phyloP scores from a whole-genome alignment of 1,140 invertebrate species.

The Rhopalosiphum padi region DNA sequence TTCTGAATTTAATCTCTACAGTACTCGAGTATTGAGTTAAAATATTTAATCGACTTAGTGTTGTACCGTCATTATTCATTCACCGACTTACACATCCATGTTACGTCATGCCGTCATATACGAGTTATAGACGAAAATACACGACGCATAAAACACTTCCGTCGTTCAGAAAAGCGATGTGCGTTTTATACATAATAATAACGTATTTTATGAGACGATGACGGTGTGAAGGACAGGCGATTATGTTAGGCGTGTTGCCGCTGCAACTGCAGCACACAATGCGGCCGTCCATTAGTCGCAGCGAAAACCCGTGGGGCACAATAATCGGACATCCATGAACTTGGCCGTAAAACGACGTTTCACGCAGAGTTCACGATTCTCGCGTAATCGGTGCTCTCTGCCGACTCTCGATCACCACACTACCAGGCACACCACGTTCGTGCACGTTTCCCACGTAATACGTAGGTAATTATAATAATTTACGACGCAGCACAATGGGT shows the following conservation, averaged over 20 bases:
- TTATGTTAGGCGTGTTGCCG: background rate
- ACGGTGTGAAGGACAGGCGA: background rate
- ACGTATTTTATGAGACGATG: background rate
- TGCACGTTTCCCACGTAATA: background rate
- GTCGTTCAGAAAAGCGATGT: background rate
- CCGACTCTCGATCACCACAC: background rate
- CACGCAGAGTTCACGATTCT: slow-evolving; percentile 17
- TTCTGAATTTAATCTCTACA: background rate
- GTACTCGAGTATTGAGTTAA: background rate
- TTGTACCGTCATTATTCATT: background rate
- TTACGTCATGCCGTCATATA: background rate
- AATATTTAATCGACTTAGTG: background rate
- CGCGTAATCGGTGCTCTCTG: slow-evolving; percentile 1
- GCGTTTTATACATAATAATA: background rate
- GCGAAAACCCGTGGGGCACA: background rate
- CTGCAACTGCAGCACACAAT: background rate
- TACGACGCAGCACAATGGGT: background rate
- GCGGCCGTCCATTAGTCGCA: slow-evolving; percentile 17
- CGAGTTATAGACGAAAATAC: background rate
- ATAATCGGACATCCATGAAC: slow-evolving; percentile 41
- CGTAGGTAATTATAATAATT: background rate
- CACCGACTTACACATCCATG: background rate
- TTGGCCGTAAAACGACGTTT: slow-evolving; percentile 48
- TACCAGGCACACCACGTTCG: background rate
- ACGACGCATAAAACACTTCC: background rate